Conservation (phyloP, 2,797 vertebrate genomes). For the Psittacula derbiana region DNA sequence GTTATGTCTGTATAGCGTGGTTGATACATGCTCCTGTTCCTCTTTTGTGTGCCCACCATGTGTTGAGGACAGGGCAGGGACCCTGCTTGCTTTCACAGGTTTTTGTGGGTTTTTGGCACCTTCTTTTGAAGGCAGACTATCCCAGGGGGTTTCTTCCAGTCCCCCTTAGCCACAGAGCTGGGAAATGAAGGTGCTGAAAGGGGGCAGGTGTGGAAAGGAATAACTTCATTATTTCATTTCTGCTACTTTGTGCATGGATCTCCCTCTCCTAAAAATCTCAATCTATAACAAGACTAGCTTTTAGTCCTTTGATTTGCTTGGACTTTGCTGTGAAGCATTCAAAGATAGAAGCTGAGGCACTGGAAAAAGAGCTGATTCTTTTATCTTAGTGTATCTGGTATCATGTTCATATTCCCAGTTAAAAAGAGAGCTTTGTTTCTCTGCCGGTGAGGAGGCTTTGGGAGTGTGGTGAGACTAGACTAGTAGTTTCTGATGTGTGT, state of each 20-base stretch:
- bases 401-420: neutral
- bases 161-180: neutral
- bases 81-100: neutral
- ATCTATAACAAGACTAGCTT: neutral
- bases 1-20: neutral
- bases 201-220: neutral
- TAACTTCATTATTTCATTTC: neutral
- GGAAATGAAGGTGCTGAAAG: neutral
- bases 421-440: constrained; percentile 17
- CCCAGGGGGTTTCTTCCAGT: accelerated
- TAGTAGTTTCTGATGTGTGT: neutral
- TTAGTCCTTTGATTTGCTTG: neutral
- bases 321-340: neutral
- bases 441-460: neutral
- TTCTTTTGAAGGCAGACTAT: neutral
- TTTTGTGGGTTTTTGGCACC: neutral
- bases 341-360: neutral
- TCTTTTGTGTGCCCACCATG: neutral
- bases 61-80: neutral
- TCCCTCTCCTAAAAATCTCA: neutral
- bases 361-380: constrained; percentile 8
- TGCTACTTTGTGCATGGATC: neutral
- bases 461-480: neutral
- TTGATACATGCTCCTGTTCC: neutral
- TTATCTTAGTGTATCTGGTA: neutral